Conservation (phyloP, 2,113 vertebrate genomes). For the Megalops atlanticus region DNA sequence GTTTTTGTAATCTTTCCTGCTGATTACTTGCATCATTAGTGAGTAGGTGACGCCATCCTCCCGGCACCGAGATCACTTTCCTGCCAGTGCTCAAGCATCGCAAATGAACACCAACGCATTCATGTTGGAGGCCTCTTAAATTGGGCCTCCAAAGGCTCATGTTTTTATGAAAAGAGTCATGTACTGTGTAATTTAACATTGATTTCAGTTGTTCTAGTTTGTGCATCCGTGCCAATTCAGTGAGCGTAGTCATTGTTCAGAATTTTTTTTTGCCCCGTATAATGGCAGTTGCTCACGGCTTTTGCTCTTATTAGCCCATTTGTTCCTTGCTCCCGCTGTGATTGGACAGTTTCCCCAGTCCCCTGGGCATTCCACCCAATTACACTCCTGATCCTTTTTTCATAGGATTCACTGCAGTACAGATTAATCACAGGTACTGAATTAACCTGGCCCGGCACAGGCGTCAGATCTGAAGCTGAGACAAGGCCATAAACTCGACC, state of each 20-base stretch:
- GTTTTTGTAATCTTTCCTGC: too few species aligned
- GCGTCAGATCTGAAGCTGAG: conserved; percentile 28
- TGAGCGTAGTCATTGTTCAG: background rate
- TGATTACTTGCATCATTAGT: too few species aligned
- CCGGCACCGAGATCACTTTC: background rate
- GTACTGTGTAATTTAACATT: background rate
- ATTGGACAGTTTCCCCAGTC: conserved; percentile 6
- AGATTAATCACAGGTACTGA: conserved; percentile 52
- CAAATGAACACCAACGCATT: background rate
- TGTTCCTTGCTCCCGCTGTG: background rate
- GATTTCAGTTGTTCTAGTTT: background rate
- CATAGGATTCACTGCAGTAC: conserved; percentile 29
- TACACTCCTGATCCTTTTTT: conserved; percentile 14
- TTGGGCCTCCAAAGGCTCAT: background rate
- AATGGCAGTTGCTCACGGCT: background rate
- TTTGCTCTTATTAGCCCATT: conserved; percentile 4
- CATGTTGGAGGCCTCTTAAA: background rate
- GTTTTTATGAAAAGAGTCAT: background rate
- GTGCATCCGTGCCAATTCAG: background rate
- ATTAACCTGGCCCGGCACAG: conserved; percentile 40
- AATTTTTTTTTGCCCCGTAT: background rate
- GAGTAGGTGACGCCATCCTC: background rate
- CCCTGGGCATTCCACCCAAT: background rate
- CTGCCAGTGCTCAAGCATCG: background rate
- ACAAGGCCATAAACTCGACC: conserved; percentile 26